Evolutionary conservation across 2,888 invertebrate species (phyloP).

Genomic region (Pristionchus japonicus): DNA sequence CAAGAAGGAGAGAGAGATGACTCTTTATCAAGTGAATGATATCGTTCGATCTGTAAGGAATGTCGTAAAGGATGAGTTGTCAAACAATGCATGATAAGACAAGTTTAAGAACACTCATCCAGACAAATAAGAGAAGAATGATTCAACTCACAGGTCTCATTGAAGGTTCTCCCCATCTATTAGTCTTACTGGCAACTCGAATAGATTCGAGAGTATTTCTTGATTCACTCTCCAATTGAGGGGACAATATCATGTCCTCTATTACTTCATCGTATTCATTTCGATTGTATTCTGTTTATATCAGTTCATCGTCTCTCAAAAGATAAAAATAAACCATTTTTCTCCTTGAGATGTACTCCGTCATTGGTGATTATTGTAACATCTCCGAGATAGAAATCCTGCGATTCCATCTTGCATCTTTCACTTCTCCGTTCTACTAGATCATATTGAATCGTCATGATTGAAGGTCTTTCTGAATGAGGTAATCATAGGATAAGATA

Average conservation of each 20-base stretch:
- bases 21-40: background rate
- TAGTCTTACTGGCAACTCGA: constrained; percentile 1
- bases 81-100: background rate
- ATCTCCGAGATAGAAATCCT: constrained; percentile 24
- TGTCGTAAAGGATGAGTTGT: background rate
- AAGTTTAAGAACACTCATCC: background rate
- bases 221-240: constrained; percentile 26
- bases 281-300: background rate
- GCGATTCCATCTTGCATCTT: background rate
- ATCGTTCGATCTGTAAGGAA: background rate
- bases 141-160: background rate
- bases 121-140: background rate
- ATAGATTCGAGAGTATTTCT: background rate
- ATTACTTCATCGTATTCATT: background rate
- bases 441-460: constrained; percentile 16
- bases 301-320: background rate
- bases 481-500: background rate
- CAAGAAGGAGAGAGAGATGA: background rate
- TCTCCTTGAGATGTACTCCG: constrained; percentile 13
- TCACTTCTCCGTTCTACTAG: background rate
- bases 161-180: constrained; percentile 24
- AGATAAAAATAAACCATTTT: constrained; percentile 14
- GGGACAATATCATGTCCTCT: background rate
- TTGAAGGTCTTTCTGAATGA: constrained; percentile 22
- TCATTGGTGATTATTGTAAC: constrained; percentile 23